phyloP scores from a whole-genome alignment of 92 coral and sea anemone genomes.

The Galaxea fascicularis region DNA sequence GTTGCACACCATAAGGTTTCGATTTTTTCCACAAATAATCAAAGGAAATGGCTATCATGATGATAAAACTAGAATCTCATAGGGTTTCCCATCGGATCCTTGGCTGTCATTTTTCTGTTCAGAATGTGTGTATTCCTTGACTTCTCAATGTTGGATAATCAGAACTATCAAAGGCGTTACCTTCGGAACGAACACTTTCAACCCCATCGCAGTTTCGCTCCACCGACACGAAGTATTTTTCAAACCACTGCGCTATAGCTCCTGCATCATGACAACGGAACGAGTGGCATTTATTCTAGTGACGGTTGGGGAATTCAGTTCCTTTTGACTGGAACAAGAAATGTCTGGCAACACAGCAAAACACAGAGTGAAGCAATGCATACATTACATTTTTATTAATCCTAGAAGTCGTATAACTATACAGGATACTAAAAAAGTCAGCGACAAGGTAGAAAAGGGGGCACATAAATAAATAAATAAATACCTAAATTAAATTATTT shows the following conservation, averaged over 20 bases:
- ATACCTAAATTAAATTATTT: no score
- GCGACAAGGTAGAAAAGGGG: no score
- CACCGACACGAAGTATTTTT: constrained; percentile 73
- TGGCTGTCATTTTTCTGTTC: constrained; percentile 68
- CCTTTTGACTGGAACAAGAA: constrained; percentile 34
- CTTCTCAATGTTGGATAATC: constrained; percentile 52
- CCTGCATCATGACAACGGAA: constrained; percentile 60
- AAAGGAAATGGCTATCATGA: no score
- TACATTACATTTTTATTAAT: no score
- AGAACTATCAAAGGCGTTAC: constrained; percentile 62
- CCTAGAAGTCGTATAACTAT: no score
- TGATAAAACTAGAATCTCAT: no score
- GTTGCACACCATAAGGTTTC: no score
- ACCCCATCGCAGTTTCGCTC: constrained; percentile 64
- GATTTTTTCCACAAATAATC: no score
- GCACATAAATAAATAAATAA: no score
- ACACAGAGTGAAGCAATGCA: background rate
- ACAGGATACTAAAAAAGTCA: no score
- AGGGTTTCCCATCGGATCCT: no score
- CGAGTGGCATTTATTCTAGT: constrained; percentile 36
- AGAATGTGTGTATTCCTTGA: constrained; percentile 54
- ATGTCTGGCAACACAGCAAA: constrained; percentile 56
- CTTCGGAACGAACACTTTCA: constrained; percentile 62
- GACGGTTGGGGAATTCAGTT: constrained; percentile 65
- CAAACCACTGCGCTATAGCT: constrained; percentile 65